These are phyloP conservation scores for Speoplatyrhinus poulsoni DNA, from an alignment of 2,113 vertebrate species.

Conservation along the genomic window DNA sequence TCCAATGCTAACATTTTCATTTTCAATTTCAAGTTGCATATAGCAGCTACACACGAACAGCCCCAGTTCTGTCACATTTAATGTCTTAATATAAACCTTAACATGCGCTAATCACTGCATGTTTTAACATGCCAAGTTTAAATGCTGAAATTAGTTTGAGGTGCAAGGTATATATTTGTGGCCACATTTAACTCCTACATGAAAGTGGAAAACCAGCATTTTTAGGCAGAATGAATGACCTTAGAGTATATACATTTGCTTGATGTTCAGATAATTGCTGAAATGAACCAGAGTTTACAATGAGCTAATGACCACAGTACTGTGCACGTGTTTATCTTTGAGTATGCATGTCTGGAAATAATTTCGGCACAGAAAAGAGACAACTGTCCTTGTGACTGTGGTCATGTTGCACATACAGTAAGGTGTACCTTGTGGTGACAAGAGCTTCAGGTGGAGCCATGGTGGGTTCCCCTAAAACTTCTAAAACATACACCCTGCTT, in stretches of 20 bases:
- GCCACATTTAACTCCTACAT: not conserved
- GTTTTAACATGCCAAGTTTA: not conserved
- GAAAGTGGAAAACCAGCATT: not conserved
- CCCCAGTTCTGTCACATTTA: no score
- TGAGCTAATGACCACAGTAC: slow-evolving; percentile 5
- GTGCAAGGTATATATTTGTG: slow-evolving; percentile 5
- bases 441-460: no score
- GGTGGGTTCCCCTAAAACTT: no score
- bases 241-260: not conserved
- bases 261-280: not conserved
- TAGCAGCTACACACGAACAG: no score
- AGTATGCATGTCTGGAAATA: not conserved
- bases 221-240: not conserved
- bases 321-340: not conserved
- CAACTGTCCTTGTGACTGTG: no score
- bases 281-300: slow-evolving; percentile 26
- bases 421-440: no score
- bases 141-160: slow-evolving; percentile 14
- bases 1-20: no score
- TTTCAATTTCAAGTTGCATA: no score
- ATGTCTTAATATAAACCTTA: slow-evolving; percentile 2
- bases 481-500: no score
- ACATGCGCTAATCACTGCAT: not conserved
- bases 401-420: no score
- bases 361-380: no score